These are phyloP conservation scores for Megamerina dolium DNA, from an alignment of 2,888 invertebrate species.

Conservation along the genomic window DNA sequence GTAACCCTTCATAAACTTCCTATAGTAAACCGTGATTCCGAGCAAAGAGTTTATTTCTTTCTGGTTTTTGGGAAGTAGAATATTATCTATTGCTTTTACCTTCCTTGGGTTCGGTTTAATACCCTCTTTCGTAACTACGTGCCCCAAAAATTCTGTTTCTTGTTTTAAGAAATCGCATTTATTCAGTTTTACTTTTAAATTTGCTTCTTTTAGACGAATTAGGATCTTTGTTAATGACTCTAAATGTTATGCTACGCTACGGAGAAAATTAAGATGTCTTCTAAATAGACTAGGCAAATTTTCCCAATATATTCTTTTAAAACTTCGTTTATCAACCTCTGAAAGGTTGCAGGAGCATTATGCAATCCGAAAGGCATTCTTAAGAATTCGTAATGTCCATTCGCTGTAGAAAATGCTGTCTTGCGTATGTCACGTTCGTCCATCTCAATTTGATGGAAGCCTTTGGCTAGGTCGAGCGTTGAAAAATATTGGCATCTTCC, in stretches of 20 bases:
- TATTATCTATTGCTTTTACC: neutral
- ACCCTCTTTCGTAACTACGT: neutral
- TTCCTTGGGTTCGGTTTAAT: conserved; percentile 4
- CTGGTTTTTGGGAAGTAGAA: neutral
- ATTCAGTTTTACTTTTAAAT: neutral
- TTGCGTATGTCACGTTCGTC: neutral
- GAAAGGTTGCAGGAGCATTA: neutral
- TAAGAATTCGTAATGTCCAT: neutral
- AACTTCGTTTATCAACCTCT: no score
- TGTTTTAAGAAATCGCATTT: neutral
- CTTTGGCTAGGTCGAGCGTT: no score
- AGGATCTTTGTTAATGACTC: neutral
- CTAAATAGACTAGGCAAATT: neutral
- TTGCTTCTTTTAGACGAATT: neutral
- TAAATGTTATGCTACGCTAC: neutral
- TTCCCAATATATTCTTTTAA: no score
- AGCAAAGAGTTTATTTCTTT: conserved; percentile 2
- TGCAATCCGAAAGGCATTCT: neutral
- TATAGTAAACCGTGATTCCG: neutral
- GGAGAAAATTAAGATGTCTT: neutral
- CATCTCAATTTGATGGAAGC: no score
- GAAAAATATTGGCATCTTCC: no score
- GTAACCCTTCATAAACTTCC: neutral
- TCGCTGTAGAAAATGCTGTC: neutral
- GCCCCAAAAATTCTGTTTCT: conserved; percentile 1